Evolutionary conservation across 2,113 vertebrate species (phyloP), one percentile per base, ranked within the genome.

Genomic region (Apodemus sylvaticus): DNA sequence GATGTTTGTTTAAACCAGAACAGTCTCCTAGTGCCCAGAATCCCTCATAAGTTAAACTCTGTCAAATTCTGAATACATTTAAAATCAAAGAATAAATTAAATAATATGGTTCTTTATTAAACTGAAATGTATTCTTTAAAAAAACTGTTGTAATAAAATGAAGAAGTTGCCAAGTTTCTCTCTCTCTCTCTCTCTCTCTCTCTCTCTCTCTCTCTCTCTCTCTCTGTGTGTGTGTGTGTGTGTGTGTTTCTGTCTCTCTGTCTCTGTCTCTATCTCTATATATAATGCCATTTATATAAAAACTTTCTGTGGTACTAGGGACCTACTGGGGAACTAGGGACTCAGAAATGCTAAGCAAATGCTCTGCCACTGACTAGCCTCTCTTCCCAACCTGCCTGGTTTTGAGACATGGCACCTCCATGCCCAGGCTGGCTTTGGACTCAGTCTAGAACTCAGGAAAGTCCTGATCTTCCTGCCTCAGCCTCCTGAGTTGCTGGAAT

Each of bases 1-100:
- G 31, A 73, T 86, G 42, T 82, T 91, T 89, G n/a, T 51, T 71
- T 89, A 58, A 53, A 3, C 77, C 36, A 93, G 70, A 97, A 64
- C n/a, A 39, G 42, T 93, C 68, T 93, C n/a, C 68, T 93, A 70
- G 3, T 93, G 93, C 74, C 39, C n/a, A 88, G 62, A 88, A 66
- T 34, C 51, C 9, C n/a, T 87, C 16, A 74, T 62, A 89, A 64
- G 55, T 48, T 45, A 71, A 92, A 87, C 34, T 16, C 48, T 70
- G 7, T 78, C 93, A 89, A 62, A 66, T 95, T 89, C 62, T 60
- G 7, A 74, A 29, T 93, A 55, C 31, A 60, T 95, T 66, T 73
- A 70, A 42, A 89, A 74, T 94, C 20, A 91, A 20, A 66, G 77
- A 92, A 70, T 78, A 17, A 45, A 92, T 86, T 87, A 89, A 85